Evolutionary conservation across 2,797 vertebrate genomes (phyloP).

Genomic region (Sebastes glaucus): DNA sequence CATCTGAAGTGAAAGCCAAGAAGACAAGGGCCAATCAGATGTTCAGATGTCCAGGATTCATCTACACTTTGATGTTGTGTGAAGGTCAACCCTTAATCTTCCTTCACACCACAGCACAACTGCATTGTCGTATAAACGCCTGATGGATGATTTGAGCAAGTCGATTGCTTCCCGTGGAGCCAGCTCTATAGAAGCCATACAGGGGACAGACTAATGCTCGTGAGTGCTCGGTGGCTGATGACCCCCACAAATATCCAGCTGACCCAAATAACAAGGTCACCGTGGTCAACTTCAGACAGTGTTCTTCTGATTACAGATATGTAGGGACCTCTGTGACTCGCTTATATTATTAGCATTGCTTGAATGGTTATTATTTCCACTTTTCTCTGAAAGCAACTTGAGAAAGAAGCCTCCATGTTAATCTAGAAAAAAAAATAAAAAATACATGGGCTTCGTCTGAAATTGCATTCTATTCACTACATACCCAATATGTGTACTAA

Average conservation of each 20-base stretch:
- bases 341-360: background rate
- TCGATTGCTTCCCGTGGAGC: conserved; percentile 41
- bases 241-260: conserved; percentile 17
- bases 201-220: background rate
- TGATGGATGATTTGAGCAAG: conserved; percentile 50
- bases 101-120: background rate
- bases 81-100: conserved; percentile 69
- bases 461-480: background rate
- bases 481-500: background rate
- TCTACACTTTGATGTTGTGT: conserved; percentile 52
- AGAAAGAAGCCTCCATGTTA: background rate
- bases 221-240: conserved; percentile 30
- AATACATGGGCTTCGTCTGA: background rate
- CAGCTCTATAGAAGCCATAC: conserved; percentile 11
- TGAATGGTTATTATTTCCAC: background rate
- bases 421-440: background rate
- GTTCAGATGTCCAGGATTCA: conserved; percentile 51
- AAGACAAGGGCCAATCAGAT: conserved; percentile 64
- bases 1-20: conserved; percentile 57
- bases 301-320: background rate
- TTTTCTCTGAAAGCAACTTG: background rate
- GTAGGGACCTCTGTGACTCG: background rate
- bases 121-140: conserved; percentile 26
- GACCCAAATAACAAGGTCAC: conserved; percentile 26
- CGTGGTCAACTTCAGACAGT: background rate